These are phyloP conservation scores for Sphyrna mokarran DNA, from an alignment of 2,113 vertebrate species.

Conservation along the genomic window DNA sequence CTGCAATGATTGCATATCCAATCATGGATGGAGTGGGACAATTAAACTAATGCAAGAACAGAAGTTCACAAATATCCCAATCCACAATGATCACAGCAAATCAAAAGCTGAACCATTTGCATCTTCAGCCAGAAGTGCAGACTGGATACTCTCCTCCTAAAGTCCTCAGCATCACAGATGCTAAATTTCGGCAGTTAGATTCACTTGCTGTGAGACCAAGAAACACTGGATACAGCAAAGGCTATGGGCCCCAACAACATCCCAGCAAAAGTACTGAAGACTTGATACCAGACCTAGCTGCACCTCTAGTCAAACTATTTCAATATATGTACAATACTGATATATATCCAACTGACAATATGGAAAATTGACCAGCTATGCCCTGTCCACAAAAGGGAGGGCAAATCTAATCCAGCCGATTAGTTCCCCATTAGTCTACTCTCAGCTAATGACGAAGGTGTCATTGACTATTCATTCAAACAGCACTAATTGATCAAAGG, in stretches of 20 bases:
- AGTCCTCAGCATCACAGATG: background rate
- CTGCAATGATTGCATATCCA: background rate
- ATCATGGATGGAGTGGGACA: background rate
- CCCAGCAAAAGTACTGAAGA: background rate
- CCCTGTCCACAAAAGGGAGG: background rate
- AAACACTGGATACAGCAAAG: background rate
- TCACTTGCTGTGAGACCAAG: background rate
- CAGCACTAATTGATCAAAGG: too few relatives aligned
- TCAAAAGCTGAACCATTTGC: background rate
- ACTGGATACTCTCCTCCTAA: background rate
- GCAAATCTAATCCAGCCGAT: background rate
- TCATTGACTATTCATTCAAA: too few relatives aligned
- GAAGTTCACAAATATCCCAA: background rate
- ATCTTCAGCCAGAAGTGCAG: background rate
- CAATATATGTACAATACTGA: background rate
- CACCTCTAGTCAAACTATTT: background rate
- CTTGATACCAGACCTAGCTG: background rate
- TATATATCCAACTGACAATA: background rate
- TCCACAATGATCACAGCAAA: background rate
- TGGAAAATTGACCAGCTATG: background rate
- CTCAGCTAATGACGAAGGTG: too few relatives aligned
- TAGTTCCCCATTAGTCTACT: background rate
- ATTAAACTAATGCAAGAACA: background rate
- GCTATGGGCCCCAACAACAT: background rate
- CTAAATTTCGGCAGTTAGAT: background rate